Evolutionary conservation across 2,113 vertebrate genomes (phyloP).

Genomic region (Sinosuthora webbiana): DNA sequence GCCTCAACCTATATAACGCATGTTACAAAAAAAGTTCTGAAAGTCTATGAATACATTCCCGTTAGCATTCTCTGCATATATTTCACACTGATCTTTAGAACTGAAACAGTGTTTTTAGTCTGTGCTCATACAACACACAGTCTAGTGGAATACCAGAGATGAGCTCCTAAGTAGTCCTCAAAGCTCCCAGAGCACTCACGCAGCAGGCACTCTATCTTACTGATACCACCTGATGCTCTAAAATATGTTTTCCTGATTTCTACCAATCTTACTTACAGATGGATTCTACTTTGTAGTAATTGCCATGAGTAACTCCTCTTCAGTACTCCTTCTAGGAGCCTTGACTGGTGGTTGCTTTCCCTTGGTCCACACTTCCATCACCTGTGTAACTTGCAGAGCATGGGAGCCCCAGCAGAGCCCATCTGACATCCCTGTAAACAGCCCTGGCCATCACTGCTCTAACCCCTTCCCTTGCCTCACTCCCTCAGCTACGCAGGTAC

Average conservation of each 20-base stretch:
- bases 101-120: background rate
- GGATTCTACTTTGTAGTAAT: background rate
- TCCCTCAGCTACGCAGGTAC: fast-evolving
- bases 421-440: background rate
- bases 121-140: background rate
- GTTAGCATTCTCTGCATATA: background rate
- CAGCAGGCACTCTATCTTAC: background rate
- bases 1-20: background rate
- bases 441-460: background rate
- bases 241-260: background rate
- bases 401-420: background rate
- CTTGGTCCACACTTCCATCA: background rate
- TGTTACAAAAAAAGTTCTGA: background rate
- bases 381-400: background rate
- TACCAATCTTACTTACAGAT: background rate
- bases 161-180: background rate
- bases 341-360: background rate
- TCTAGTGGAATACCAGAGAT: background rate
- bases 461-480: background rate
- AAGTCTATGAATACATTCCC: background rate
- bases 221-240: background rate
- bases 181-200: background rate
- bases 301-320: background rate
- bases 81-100: background rate
- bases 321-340: background rate